Percentiles rank a stretch among this genome's conserved stretches.
These are phyloP conservation scores for Macrophya annulata DNA, from an alignment of 2,888 invertebrate species.

Conservation along the genomic window DNA sequence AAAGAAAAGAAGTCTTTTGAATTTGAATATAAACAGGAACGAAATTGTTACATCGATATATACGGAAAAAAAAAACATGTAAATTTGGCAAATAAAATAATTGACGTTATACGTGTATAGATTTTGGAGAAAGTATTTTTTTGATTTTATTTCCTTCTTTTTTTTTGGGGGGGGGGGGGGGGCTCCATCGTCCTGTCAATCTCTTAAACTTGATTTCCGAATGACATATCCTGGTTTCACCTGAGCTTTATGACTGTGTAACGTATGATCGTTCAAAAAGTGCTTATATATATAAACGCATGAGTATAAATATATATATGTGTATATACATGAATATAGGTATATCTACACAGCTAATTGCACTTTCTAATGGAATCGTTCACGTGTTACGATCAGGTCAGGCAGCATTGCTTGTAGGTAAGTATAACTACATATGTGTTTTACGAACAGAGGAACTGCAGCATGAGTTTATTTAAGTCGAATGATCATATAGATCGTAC, in stretches of 20 bases:
- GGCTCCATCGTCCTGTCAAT: constrained; percentile 10
- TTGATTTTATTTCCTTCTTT: background rate
- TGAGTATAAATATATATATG: background rate
- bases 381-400: constrained; percentile 28
- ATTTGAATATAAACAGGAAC: background rate
- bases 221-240: constrained; percentile 13
- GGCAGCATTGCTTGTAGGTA: background rate
- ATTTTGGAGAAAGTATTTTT: background rate
- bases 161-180: too few relatives aligned
- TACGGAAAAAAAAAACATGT: background rate
- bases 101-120: too few relatives aligned
- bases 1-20: background rate
- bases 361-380: constrained; percentile 47
- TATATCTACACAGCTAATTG: constrained; percentile 18
- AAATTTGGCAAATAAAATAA: background rate
- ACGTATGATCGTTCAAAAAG: background rate
- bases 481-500: background rate
- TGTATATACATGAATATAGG: background rate
- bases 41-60: background rate
- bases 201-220: background rate
- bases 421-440: background rate
- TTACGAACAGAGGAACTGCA: background rate
- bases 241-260: background rate
- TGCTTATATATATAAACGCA: background rate
- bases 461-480: background rate